Evolutionary conservation across 2,888 invertebrate species (phyloP), one percentile per base, ranked within the genome.

Genomic region (Bursaphelenchus okinawaensis): DNA sequence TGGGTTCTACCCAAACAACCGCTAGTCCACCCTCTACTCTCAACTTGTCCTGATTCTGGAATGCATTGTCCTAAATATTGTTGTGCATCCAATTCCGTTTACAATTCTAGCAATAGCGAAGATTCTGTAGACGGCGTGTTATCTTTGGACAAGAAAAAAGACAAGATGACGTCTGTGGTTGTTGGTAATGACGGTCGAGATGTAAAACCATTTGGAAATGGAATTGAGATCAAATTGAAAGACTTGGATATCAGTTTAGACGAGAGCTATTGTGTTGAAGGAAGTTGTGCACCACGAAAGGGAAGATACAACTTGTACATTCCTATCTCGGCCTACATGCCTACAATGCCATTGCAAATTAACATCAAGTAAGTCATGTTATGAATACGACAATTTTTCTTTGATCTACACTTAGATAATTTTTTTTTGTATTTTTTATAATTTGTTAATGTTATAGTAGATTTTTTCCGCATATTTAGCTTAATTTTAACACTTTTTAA

Each of bases 231-330:
- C 58, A 60, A 69, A 20, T 28, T 81, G n/a, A 69, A 73, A 19
- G 62, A 74, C 16, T 58, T 77, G 51, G 74, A 74, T 62, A 65
- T 75, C 52, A 66, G 74, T 7, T 64, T 81, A 40, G 80, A 80
- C 63, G 66, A 68, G 50, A 69, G 75, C 20, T 80, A 76, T 61
- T 73, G 74, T 19, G 65, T 68, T 26, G 57, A 74, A 19, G 66
- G 64, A 12, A 73, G 74, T 50, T 81, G 81, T 66, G 69, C 66
- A 20, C 65, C 68, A 31, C 66, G 68, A 26, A 63, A 62, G 9
- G 74, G 75, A 6, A 66, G 72, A 40, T 81, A 71, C 72, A 75
- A 72, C 55, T 68, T 80, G 54, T 81, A 73, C 69, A 69, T 81
- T 8, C 81, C 81, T 22, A 66, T 81, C 50, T 71, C 75, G n/a